phyloP scores from a whole-genome alignment of 1,140 invertebrate species.

The Carposina sasakii region DNA sequence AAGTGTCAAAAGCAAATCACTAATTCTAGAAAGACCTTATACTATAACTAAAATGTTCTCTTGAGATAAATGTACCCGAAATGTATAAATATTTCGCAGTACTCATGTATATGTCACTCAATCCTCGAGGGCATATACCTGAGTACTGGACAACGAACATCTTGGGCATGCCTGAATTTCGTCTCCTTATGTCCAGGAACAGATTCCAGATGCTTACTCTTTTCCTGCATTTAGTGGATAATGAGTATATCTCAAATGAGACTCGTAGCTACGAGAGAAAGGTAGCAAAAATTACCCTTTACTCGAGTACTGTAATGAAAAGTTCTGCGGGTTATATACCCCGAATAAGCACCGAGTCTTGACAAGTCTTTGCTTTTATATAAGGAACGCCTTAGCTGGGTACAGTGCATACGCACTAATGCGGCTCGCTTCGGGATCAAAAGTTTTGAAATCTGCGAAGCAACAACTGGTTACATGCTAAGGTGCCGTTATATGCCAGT shows the following conservation, averaged over 20 bases:
- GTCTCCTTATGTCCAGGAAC: constrained; percentile 7
- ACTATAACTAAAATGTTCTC: too few relatives aligned
- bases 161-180: constrained; percentile 9
- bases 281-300: constrained; percentile 16
- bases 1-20: too few relatives aligned
- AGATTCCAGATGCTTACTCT: constrained; percentile 5
- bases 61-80: too few relatives aligned
- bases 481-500: constrained; percentile 14
- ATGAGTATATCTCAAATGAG: background rate
- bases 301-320: constrained; percentile 13
- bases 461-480: constrained; percentile 16
- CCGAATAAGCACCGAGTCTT: constrained; percentile 11
- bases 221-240: constrained; percentile 17
- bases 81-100: background rate
- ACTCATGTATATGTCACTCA: constrained; percentile 1
- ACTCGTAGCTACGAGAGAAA: background rate
- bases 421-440: constrained; percentile 25
- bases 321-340: constrained; percentile 7
- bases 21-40: too few relatives aligned
- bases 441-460: constrained; percentile 23
- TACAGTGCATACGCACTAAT: constrained; percentile 19
- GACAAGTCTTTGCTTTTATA: constrained; percentile 23
- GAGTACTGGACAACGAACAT: constrained; percentile 10
- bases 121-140: background rate
- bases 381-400: constrained; percentile 17